Conservation (phyloP, 1,140 invertebrate genomes). For the Scylla paramamosain region DNA sequence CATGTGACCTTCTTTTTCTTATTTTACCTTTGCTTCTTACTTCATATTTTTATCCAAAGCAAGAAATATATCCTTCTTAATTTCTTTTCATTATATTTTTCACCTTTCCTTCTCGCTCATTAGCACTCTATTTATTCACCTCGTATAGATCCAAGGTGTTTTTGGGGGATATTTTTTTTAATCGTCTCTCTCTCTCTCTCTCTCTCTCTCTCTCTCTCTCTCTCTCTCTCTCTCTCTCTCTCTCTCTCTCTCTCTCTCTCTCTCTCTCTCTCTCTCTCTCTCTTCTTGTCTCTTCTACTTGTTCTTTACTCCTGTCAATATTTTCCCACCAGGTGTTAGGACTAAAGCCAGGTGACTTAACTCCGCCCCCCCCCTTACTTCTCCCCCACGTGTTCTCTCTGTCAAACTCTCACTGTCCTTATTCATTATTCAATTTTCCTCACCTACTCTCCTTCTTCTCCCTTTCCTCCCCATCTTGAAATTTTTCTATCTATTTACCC, state of each 20-base stretch:
- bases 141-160: not conserved
- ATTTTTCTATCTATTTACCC: too few relatives aligned
- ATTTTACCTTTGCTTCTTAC: not conserved
- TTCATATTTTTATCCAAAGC: not conserved
- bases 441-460: not conserved
- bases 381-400: too few relatives aligned
- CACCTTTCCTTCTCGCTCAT: not conserved
- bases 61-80: not conserved
- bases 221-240: not conserved
- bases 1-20: not conserved
- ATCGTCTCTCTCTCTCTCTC: too few relatives aligned
- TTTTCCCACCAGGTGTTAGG: too few relatives aligned
- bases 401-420: too few relatives aligned
- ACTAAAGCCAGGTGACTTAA: too few relatives aligned
- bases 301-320: too few relatives aligned
- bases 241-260: not conserved
- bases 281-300: not conserved
- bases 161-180: too few relatives aligned
- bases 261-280: not conserved
- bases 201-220: not conserved
- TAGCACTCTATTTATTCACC: conserved; percentile 8
- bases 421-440: too few relatives aligned
- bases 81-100: not conserved
- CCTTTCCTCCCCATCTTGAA: too few relatives aligned
- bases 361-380: too few relatives aligned